Evolutionary conservation across 2,888 invertebrate genomes (phyloP).

Genomic region (Conistra vaccinii): DNA sequence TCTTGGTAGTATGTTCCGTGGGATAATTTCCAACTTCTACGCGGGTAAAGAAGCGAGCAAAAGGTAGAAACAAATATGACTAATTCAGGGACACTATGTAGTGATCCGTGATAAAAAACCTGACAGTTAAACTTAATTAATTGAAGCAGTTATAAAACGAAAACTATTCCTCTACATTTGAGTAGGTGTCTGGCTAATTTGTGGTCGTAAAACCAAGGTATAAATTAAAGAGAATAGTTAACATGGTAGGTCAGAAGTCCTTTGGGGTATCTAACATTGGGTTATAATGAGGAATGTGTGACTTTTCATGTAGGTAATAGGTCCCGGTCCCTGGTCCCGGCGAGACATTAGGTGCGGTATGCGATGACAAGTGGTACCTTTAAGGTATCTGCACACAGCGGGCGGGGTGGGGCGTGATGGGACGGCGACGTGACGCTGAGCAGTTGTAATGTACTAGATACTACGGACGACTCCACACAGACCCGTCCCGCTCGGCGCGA

Average conservation of each 20-base stretch:
- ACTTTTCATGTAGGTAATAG: neutral
- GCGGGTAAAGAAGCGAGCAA: neutral
- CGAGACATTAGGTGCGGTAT: neutral
- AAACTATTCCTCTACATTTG: neutral
- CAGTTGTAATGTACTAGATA: too few relatives aligned
- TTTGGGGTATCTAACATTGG: neutral
- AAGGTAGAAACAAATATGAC: neutral
- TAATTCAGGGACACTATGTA: neutral
- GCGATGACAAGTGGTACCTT: neutral
- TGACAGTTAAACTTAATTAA: conserved; percentile 1
- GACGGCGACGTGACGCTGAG: too few relatives aligned
- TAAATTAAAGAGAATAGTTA: conserved; percentile 18
- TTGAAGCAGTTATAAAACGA: neutral
- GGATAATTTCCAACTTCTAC: neutral
- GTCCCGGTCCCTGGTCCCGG: too few relatives aligned
- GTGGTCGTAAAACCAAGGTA: conserved; percentile 1
- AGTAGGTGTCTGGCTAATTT: neutral
- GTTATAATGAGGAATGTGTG: neutral
- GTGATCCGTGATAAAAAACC: neutral
- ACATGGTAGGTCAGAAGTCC: neutral
- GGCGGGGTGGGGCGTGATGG: too few relatives aligned
- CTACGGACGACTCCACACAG: too few relatives aligned
- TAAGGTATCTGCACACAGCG: too few relatives aligned
- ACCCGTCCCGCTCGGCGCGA: too few relatives aligned
- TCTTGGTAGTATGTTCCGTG: neutral